These are phyloP conservation scores for Oreochromis aureus DNA, from an alignment of 2,113 vertebrate genomes.

Conservation along the genomic window DNA sequence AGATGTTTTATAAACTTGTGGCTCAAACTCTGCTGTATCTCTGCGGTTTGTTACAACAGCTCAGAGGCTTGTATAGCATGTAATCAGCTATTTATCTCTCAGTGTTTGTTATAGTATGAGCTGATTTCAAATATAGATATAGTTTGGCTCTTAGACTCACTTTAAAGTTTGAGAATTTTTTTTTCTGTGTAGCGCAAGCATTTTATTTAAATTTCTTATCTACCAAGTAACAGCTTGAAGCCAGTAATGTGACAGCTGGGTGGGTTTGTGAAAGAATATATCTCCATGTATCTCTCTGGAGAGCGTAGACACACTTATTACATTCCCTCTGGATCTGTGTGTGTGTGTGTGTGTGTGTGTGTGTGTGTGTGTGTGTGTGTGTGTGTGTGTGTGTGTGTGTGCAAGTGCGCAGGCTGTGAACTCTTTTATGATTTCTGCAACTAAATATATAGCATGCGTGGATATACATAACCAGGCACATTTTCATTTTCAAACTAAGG, in stretches of 20 bases:
- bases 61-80: neutral
- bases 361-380: neutral
- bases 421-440: neutral
- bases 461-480: neutral
- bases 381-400: neutral
- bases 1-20: neutral
- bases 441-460: neutral
- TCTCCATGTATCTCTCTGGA: neutral
- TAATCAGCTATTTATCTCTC: neutral
- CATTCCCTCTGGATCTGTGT: neutral
- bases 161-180: neutral
- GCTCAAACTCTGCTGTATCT: neutral
- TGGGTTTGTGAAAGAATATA: slow-evolving; percentile 20
- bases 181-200: neutral
- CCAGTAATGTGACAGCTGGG: slow-evolving; percentile 22
- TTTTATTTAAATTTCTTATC: slow-evolving; percentile 19
- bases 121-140: neutral
- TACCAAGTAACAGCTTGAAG: slow-evolving; percentile 18
- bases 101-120: neutral
- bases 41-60: neutral
- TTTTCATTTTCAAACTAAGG: neutral
- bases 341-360: neutral
- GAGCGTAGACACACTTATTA: neutral
- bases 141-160: neutral
- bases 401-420: neutral